Percentiles rank a stretch among this genome's conserved stretches.
Conservation (phyloP, 2,888 invertebrate species). For the Pristionchus fissidentatus region DNA sequence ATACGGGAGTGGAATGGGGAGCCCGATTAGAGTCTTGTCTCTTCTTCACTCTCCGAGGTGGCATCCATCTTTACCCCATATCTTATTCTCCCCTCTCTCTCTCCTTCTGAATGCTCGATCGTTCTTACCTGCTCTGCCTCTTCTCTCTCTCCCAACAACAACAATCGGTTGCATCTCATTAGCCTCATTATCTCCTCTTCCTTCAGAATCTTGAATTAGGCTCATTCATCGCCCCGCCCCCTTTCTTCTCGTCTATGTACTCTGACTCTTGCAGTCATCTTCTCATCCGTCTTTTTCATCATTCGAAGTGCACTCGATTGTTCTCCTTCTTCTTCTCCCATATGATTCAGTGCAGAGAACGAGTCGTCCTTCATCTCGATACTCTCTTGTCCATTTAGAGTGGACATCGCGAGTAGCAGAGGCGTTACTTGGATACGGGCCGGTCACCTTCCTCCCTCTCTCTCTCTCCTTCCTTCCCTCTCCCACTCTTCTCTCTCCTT, state of each 20-base stretch:
- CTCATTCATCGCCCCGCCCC: conserved; percentile 26
- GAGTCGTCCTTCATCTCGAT: background rate
- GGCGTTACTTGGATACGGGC: conserved; percentile 49
- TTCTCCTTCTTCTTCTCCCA: background rate
- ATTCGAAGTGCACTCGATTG: background rate
- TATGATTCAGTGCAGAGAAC: background rate
- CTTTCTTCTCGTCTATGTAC: background rate
- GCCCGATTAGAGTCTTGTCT: background rate
- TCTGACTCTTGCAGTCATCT: background rate
- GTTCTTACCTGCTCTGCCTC: background rate
- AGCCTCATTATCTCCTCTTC: conserved; percentile 21
- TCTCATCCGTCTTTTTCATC: conserved; percentile 15
- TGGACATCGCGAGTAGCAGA: conserved; percentile 39
- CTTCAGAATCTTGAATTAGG: conserved; percentile 27
- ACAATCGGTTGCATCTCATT: background rate
- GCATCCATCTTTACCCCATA: conserved; percentile 6
- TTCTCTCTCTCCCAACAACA: background rate
- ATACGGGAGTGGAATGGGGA: conserved; percentile 15
- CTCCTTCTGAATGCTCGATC: conserved; percentile 17
- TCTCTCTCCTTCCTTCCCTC: background rate
- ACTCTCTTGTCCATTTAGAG: conserved; percentile 27
- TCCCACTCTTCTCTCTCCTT: conserved; percentile 8
- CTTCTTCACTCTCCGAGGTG: background rate
- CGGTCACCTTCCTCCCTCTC: background rate
- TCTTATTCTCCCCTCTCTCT: background rate